These are phyloP conservation scores for Channallabes apus DNA, from an alignment of 2,797 vertebrate species.

Conservation along the genomic window DNA sequence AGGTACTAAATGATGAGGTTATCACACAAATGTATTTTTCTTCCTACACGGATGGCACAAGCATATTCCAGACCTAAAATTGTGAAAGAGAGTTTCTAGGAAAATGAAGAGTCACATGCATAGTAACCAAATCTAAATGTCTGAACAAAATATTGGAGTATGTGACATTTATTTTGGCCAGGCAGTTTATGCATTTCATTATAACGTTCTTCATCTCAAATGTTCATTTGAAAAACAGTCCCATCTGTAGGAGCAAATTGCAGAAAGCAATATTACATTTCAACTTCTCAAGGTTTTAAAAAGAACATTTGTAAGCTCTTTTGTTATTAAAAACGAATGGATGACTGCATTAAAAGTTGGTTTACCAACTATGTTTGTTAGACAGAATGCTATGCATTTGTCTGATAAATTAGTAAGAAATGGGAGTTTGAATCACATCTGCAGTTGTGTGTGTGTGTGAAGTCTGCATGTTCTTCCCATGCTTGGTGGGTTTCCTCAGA, in stretches of 20 bases:
- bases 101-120: no score
- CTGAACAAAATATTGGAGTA: neutral
- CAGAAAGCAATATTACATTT: neutral
- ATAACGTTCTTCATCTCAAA: neutral
- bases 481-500: no score
- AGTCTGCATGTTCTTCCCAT: no score
- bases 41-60: no score
- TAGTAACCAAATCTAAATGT: no score
- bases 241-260: neutral
- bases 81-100: no score
- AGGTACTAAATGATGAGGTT: no score
- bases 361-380: neutral
- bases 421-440: no score
- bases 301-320: neutral
- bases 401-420: neutral
- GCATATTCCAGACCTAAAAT: no score
- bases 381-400: conserved; percentile 7
- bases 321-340: neutral
- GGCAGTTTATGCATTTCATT: neutral
- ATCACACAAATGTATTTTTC: no score
- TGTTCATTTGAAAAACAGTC: neutral
- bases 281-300: neutral
- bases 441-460: no score
- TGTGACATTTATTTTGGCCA: neutral
- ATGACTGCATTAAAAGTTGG: neutral